These are phyloP conservation scores for Uria aalge DNA, from an alignment of 2,113 vertebrate species.

Conservation along the genomic window DNA sequence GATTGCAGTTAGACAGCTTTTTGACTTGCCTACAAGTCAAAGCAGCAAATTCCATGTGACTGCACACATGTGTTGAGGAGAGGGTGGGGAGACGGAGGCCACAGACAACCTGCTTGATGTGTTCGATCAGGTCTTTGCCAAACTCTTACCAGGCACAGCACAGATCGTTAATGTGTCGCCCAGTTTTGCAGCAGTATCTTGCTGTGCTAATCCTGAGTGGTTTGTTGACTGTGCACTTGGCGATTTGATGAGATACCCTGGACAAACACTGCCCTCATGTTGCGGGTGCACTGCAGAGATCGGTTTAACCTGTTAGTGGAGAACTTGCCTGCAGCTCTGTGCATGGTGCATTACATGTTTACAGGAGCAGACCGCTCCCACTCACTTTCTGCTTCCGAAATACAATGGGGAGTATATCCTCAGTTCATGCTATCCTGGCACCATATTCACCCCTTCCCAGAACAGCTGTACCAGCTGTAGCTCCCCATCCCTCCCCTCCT, in stretches of 20 bases:
- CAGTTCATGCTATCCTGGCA: neutral
- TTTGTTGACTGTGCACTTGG: neutral
- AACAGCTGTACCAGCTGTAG: neutral
- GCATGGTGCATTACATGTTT: neutral
- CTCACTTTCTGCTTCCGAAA: neutral
- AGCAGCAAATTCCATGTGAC: neutral
- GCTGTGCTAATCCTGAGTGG: neutral
- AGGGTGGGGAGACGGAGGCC: neutral
- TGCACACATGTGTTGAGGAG: neutral
- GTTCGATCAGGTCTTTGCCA: neutral
- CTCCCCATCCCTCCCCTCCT: neutral
- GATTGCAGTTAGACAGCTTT: constrained; percentile 32
- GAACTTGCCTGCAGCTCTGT: neutral
- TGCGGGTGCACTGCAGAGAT: neutral
- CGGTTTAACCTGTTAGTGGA: neutral
- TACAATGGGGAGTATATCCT: neutral
- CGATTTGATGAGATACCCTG: neutral
- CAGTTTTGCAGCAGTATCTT: neutral
- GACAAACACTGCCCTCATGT: neutral
- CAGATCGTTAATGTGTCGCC: fast-evolving
- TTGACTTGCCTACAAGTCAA: neutral
- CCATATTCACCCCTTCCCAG: neutral
- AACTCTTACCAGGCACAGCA: neutral
- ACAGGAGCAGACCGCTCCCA: neutral
- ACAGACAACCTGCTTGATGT: neutral